Evolutionary conservation across 2,888 invertebrate genomes (phyloP).

Genomic region (Leucophenga maculata): DNA sequence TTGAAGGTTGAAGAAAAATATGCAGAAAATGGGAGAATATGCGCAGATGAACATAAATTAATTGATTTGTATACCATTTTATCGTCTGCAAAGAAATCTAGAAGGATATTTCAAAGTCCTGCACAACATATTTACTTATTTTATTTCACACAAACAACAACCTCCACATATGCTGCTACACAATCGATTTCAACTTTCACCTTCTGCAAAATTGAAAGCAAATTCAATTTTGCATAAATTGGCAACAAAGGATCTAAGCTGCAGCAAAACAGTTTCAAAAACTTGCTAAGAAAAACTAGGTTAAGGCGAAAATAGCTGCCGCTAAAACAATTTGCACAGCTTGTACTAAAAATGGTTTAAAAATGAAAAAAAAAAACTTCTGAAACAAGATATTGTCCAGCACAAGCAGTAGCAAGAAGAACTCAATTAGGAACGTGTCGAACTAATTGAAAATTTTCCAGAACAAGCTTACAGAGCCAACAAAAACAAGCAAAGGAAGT

Average conservation of each 20-base stretch:
- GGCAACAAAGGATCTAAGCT: background rate
- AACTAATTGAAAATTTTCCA: conserved; percentile 62
- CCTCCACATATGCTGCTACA: background rate
- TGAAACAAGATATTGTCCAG: background rate
- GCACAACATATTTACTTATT: too few relatives aligned
- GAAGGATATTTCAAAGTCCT: too few relatives aligned
- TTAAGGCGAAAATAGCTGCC: conserved; percentile 4
- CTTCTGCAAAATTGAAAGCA: background rate
- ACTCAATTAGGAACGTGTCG: conserved; percentile 25
- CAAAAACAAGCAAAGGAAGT: background rate
- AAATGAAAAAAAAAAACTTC: background rate
- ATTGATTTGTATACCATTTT: too few relatives aligned
- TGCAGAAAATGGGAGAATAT: too few relatives aligned
- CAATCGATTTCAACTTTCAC: background rate
- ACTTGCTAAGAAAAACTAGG: conserved; percentile 7
- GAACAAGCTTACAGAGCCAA: conserved; percentile 31
- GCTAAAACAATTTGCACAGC: background rate
- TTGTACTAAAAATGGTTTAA: background rate
- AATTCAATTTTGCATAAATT: conserved; percentile 10
- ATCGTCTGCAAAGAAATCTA: too few relatives aligned
- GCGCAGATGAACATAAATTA: too few relatives aligned
- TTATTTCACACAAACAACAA: background rate
- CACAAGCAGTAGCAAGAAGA: too few relatives aligned
- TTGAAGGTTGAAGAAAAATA: too few relatives aligned
- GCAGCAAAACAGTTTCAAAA: background rate